phyloP scores from a whole-genome alignment of 2,888 invertebrate species.

The Pachydiplax longipennis region DNA sequence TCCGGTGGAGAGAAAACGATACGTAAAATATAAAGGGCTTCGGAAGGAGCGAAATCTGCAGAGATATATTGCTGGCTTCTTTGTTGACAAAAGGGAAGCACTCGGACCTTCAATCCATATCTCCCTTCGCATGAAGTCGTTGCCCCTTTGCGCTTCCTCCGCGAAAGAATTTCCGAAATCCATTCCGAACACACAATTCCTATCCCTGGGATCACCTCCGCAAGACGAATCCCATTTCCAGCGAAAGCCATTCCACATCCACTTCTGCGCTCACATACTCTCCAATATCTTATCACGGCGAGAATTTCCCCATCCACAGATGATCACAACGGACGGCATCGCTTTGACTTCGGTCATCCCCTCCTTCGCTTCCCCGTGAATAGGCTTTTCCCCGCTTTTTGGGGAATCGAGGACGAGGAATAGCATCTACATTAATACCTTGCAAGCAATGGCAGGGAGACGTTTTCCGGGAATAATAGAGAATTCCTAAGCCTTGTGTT shows the following conservation, averaged over 20 bases:
- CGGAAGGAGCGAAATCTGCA: not conserved
- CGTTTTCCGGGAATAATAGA: no score
- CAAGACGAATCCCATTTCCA: slow-evolving; percentile 4
- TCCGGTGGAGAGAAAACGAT: no score
- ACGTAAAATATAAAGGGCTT: no score
- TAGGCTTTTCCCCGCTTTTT: not conserved
- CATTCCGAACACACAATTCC: slow-evolving; percentile 1
- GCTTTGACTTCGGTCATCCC: not conserved
- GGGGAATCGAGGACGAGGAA: no score
- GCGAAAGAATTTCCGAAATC: slow-evolving; percentile 6
- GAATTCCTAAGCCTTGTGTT: no score
- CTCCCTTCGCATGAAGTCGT: not conserved
- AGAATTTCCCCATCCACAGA: not conserved
- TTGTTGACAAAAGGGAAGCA: not conserved
- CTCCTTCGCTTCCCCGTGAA: not conserved
- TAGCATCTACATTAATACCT: no score
- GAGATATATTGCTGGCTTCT: not conserved
- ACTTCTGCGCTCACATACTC: not conserved
- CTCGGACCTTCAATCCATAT: not conserved
- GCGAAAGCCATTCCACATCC: not conserved
- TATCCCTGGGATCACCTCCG: not conserved
- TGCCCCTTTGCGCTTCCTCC: not conserved
- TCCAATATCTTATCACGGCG: slow-evolving; percentile 15
- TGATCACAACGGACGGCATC: not conserved
- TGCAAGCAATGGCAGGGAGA: no score